phyloP scores from a whole-genome alignment of 2,888 invertebrate genomes.

The Ectemnius continuus region DNA sequence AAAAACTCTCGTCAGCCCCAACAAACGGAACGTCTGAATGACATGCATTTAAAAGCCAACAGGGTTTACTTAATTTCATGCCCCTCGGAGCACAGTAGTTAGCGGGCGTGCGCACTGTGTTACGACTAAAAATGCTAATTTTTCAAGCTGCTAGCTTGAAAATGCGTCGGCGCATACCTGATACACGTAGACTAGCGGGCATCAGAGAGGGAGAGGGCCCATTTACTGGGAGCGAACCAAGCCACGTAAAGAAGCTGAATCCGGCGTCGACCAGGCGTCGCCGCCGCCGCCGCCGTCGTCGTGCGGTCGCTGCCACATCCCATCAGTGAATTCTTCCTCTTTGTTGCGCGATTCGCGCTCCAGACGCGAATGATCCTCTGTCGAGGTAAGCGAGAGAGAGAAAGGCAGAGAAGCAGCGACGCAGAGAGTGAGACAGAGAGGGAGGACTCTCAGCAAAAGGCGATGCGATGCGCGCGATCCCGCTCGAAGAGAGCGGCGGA shows the following conservation, averaged over 20 bases:
- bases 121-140: no score
- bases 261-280: neutral
- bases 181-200: neutral
- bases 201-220: neutral
- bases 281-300: neutral
- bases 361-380: constrained; percentile 6
- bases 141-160: neutral
- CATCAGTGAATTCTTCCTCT: constrained; percentile 4
- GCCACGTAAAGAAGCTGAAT: neutral
- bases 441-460: constrained; percentile 44
- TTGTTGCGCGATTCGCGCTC: neutral
- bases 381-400: neutral
- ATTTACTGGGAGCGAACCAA: neutral
- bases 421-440: neutral
- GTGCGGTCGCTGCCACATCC: neutral
- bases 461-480: constrained; percentile 19
- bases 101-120: no score
- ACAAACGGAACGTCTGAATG: no score
- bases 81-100: neutral
- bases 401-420: neutral
- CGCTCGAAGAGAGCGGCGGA: constrained; percentile 27
- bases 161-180: constrained; percentile 1
- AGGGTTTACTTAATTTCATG: constrained; percentile 3
- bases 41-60: neutral
- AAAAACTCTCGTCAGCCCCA: no score